Conservation (phyloP, 2,113 vertebrate genomes). For the Phodopus roborovskii region DNA sequence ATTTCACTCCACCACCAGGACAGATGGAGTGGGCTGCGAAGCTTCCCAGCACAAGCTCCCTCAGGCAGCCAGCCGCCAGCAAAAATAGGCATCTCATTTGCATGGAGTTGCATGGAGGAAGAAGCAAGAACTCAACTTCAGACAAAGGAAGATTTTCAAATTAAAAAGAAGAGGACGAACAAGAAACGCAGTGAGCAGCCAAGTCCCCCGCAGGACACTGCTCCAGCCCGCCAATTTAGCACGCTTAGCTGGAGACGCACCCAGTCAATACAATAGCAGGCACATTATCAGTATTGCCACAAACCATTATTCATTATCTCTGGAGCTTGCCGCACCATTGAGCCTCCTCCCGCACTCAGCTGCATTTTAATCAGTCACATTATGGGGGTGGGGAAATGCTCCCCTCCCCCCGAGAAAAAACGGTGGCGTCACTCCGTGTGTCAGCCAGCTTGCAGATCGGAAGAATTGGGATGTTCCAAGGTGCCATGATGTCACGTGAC, state of each 20-base stretch:
- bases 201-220: accelerated
- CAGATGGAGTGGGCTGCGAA: neutral
- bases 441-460: slow-evolving; percentile 48
- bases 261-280: slow-evolving; percentile 47
- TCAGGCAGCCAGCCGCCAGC: neutral
- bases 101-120: neutral
- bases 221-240: slow-evolving; percentile 30
- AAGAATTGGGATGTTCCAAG: slow-evolving; percentile 71
- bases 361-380: slow-evolving; percentile 82
- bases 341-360: slow-evolving; percentile 62
- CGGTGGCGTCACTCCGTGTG: slow-evolving; percentile 20
- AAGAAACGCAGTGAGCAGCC: neutral
- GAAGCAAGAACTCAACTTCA: neutral
- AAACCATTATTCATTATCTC: slow-evolving; percentile 63
- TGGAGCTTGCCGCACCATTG: neutral
- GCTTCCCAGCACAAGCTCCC: neutral
- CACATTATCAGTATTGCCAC: slow-evolving; percentile 65
- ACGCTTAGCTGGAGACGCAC: neutral
- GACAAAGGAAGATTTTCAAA: slow-evolving; percentile 43
- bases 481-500: slow-evolving; percentile 76
- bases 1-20: neutral
- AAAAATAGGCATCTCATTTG: slow-evolving; percentile 46
- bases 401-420: slow-evolving; percentile 76
- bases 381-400: slow-evolving; percentile 2
- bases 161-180: neutral